Base-by-base conservation (phyloP, 2,797 vertebrate genomes). In the Gymnocypris eckloni region DNA sequence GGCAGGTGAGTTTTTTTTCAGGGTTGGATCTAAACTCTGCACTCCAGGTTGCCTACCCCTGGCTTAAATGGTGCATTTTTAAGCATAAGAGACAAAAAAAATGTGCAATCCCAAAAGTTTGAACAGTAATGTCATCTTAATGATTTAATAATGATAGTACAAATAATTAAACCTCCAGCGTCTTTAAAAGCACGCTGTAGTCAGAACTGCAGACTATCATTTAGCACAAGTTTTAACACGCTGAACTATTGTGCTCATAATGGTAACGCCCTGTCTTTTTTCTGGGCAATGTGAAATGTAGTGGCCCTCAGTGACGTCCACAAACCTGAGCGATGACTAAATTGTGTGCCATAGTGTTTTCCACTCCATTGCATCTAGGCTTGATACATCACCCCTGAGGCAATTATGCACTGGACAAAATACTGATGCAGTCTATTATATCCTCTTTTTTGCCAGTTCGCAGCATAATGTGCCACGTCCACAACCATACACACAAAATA, bases 381-480 rank as follows among this genome's bases (percentile, higher is more conserved):
- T 82, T 88, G 84, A 88, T 84, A 71, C 80, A 88, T 88, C 76
- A 87, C 84, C 78, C 69, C 45, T 81, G 67, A 79, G 64, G 86
- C 84, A 86, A 78, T 89, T 87, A 89, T 82, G 83, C 61, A 83
- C 86, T 61, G 45, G 80, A 85, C 66, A 83, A 82, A 78, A 88
- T 81, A 82, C 87, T 86, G 84, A 93, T 90, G 88, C 88, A 79
- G 86, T 93, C 91, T 93, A 92, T 91, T 88, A 89, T 86, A 82
- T 83, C 91, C 88, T 88, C 79, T 90, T 93, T 77, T 93, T 93
- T 93, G 92, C 92, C 87, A 89, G 86, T 72, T 90, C 89, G 82
- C 80, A 85, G 90, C 91, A 92, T 94, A 92, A 93, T 94, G 91
- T 92, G 89, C 89, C 87, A 91, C 92, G 91, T 93, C 90, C 85